Evolutionary conservation across 2,797 vertebrate genomes (phyloP), one percentile per base, ranked within the genome.

Genomic region (Hafferia zeledoni): DNA sequence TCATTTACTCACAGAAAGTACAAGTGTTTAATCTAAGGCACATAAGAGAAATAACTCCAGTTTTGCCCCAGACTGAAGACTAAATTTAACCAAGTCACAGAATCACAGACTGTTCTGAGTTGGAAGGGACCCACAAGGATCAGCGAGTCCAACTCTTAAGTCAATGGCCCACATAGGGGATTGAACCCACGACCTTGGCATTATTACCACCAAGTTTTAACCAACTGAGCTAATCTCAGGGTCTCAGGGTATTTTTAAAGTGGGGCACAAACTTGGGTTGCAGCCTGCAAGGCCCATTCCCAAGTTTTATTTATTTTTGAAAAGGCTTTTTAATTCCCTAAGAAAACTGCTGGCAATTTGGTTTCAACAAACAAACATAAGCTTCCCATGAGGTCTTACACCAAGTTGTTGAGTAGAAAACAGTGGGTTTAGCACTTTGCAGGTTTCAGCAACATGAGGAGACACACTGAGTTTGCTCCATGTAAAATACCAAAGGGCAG

Each of bases 401-500:
- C 70, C 33, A 61, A 57, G 46, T 7, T 75, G 33, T 61, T 83
- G 68, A 83, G 68, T 22, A 89, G 82, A 80, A 89, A 85, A 91
- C 50, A 61, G 49, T 75, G 61, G 13, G 72, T 89, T 90, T 68
- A 93, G 85, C 57, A 83, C 76, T 72, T 68, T 9, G 47, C 18
- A 68, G 3, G 4, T 82, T 70, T n/a, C 70, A 78, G 49, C 3
- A 1, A 37, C 3, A 9, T 0, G 0, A 84, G 63, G 8, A 8
- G 44, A n/a, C 1, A 2, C 3, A 3, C 33, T 1, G 1, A 5
- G 0, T 46, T 64, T 2, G 0, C 43, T 4, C 44, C 5, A 1
- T 6, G 22, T 84, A 55, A 77, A 74, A 31, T 3, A 85, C 13
- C 59, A 55, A 61, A 43, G 56, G 20, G 39, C 53, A 87, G 16